Evolutionary conservation across 1,140 invertebrate genomes (phyloP), one percentile per base, ranked within the genome.

Genomic region (Drosophila aff.): DNA sequence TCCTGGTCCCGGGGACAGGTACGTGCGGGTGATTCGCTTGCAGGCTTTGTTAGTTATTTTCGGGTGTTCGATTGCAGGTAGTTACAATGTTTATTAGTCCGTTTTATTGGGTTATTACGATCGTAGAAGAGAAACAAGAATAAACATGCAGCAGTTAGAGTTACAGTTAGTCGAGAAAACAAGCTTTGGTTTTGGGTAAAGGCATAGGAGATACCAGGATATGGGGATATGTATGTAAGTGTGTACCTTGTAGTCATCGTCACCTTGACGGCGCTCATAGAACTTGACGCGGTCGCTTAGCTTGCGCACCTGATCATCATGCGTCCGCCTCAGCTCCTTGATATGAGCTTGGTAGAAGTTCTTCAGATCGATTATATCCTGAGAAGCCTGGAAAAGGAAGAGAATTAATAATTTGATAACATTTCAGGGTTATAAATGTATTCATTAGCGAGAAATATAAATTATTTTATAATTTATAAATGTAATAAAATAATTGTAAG

Each of bases 201-300:
- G 18, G 60, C 21, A 5, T n/a, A 7, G 21, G 10, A 9, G 36
- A 16, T 10, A 0, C n/a, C 3, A 55, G 33, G 10, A 16, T 16
- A 38, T 28, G 26, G 26, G 26, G 26, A 6, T 26, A 15, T 10
- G 21, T 8, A 13, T 6, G 7, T 28, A 21, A 1, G n/a, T 41
- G 57, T 73, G 79, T 55, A 92, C 92, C 92, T 87, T 69, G 55
- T 91, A 92, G 46, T 92, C 92, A 66, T 92, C 92, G 31, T 92
- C 92, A 0, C 80, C 79, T n/a, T 92, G 80, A 1, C 74, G 80
- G 7, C 75, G 76, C 59, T 92, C 92, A 58, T 91, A 90, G 52
- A 90, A 87, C 33, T 83, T 81, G 3, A 92, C 28, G 23, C 85
- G 78, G 4, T 92, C 82, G 11, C 50, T 82, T 23, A 93, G 46